phyloP scores from a whole-genome alignment of 2,113 vertebrate genomes.

The Leptocoma aspasia region DNA sequence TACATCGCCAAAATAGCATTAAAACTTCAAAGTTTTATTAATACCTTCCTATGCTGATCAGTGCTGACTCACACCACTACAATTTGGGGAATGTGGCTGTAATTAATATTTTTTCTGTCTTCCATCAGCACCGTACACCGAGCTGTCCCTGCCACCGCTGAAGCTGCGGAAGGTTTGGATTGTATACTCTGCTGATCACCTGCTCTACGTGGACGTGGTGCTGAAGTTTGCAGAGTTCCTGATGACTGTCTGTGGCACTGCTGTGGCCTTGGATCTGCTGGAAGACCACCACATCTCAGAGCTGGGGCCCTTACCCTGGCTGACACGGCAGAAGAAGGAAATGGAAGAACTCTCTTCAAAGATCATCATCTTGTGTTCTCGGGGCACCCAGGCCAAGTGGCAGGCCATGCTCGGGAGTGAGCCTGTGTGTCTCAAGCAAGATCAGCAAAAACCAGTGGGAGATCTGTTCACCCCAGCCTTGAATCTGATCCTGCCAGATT shows the following conservation, averaged over 20 bases:
- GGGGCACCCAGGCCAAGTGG: slow-evolving; percentile 91
- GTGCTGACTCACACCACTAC: background rate
- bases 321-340: slow-evolving; percentile 83
- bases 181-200: slow-evolving; percentile 91
- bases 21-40: background rate
- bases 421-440: slow-evolving; percentile 77
- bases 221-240: slow-evolving; percentile 90
- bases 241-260: slow-evolving; percentile 82
- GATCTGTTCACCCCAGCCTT: slow-evolving; percentile 91
- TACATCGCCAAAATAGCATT: background rate
- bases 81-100: background rate
- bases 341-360: slow-evolving; percentile 80
- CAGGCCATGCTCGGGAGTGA: slow-evolving; percentile 82
- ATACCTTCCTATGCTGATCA: background rate
- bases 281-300: slow-evolving; percentile 80
- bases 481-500: slow-evolving; percentile 87
- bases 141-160: slow-evolving; percentile 38
- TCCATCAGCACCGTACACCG: background rate
- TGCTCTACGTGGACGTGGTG: slow-evolving; percentile 86
- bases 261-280: slow-evolving; percentile 87
- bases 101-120: background rate
- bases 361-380: slow-evolving; percentile 89
- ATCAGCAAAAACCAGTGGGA: slow-evolving; percentile 74
- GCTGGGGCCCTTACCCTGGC: slow-evolving; percentile 85
- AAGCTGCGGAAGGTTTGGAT: slow-evolving; percentile 80